Evolutionary conservation across 2,888 invertebrate genomes (phyloP).

Genomic region (Ornithoptera priamus): DNA sequence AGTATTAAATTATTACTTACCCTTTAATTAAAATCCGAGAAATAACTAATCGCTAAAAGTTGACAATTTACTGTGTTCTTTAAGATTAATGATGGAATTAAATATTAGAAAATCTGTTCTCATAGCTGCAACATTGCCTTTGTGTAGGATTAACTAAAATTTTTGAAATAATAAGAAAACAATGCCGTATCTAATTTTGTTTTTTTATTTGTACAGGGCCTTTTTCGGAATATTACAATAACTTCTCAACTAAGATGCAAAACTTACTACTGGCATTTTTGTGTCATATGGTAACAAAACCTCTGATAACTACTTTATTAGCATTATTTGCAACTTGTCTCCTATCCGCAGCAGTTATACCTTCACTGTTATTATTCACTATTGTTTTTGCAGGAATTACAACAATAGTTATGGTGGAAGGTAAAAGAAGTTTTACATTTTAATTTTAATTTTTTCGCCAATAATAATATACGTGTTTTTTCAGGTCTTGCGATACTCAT

Average conservation of each 20-base stretch:
- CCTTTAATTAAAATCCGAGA: neutral
- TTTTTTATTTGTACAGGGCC: conserved; percentile 20
- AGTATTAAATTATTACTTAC: neutral
- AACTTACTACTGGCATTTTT: neutral
- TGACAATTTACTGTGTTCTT: neutral
- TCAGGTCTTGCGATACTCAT: conserved; percentile 20
- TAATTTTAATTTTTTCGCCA: neutral
- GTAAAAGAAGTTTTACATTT: conserved; percentile 37
- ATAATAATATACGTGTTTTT: neutral
- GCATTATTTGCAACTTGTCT: conserved; percentile 35
- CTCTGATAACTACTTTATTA: conserved; percentile 46
- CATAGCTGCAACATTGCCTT: conserved; percentile 44
- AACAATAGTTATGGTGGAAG: conserved; percentile 52
- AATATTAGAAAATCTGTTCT: conserved; percentile 55
- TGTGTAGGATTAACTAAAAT: conserved; percentile 42
- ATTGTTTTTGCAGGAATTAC: conserved; percentile 32
- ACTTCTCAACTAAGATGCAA: neutral
- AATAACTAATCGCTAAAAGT: neutral
- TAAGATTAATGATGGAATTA: conserved; percentile 52
- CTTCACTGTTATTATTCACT: conserved; percentile 38
- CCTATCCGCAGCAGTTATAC: conserved; percentile 38
- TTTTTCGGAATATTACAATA: conserved; percentile 13
- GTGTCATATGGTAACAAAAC: conserved; percentile 36
- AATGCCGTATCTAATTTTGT: neutral
- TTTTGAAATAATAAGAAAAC: neutral